Evolutionary conservation across 1,140 invertebrate species (phyloP).

Genomic region (Homarus americanus): DNA sequence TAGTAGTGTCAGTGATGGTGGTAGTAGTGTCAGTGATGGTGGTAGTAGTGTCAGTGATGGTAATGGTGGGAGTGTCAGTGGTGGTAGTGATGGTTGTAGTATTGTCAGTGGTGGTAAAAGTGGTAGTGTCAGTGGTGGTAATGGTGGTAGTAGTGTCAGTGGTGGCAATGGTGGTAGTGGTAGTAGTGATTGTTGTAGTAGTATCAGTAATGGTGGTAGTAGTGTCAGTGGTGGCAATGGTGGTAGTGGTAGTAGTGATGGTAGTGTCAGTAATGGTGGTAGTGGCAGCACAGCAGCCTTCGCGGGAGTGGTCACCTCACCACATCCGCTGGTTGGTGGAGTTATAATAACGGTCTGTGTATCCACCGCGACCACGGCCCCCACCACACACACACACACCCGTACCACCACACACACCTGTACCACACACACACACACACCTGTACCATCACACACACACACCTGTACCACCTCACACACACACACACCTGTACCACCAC

Average conservation of each 20-base stretch:
- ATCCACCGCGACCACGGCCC: neutral
- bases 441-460: no score
- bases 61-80: neutral
- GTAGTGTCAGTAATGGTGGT: neutral
- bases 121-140: no score
- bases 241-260: neutral
- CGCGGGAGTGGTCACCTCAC: neutral
- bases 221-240: neutral
- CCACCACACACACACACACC: no score
- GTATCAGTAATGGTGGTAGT: neutral
- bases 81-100: no score
- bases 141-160: no score
- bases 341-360: neutral
- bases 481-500: no score
- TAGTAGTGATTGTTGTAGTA: no score
- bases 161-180: no score
- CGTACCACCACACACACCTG: no score
- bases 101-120: no score
- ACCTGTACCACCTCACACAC: no score
- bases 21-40: neutral
- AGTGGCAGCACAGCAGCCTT: neutral
- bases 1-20: neutral
- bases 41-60: neutral
- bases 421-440: no score
- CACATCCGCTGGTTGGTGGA: neutral